Evolutionary conservation across 2,888 invertebrate species (phyloP), one percentile per base, ranked within the genome.

Genomic region (Agapostemon virescens): DNA sequence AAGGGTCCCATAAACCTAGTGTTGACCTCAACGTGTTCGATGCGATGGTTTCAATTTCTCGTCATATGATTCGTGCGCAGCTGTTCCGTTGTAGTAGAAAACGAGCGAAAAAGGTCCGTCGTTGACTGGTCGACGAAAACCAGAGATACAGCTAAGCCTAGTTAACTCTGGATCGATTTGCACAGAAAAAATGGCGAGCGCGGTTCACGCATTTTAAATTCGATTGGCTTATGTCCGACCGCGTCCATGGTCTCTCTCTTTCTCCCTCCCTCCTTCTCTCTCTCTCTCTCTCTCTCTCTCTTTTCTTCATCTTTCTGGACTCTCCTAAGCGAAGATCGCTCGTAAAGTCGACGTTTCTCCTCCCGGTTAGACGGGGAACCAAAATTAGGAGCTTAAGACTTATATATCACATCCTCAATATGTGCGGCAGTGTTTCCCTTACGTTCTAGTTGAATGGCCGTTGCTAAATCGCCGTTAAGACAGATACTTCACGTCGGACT

Each of bases 391-490:
- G 82, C 88, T 90, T 89, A 90, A 85, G 82, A 85, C 85, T 90
- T 90, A 55, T 74, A 88, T 91, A 90, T 90, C 90, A 90, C 90
- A 91, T 91, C 85, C 74, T 88, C 83, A 86, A 86, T 86, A 86
- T 90, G 88, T 89, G 88, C 88, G 89, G 91, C 90, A 90, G 89
- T 91, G 86, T 89, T 86, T 69, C 33, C 74, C 76, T 79, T 79
- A 81, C 77, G 77, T 49, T 52, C 82, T 78, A 84, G 68, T 61
- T 13, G 71, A 72, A 52, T 61, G 72, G 73, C 72, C 77, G 70
- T 78, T 58, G 49, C 69, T 55, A 45, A 33, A 23, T 55, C 64
- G 74, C 40, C 68, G 74, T 55, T 40, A 58, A 69, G 69, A 80
- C 52, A n/a, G 74, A 80, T 80, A 80, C 69, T 79, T 58, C 9